These are phyloP conservation scores for Psittacus erithacus DNA, from an alignment of 2,113 vertebrate genomes.

Conservation along the genomic window DNA sequence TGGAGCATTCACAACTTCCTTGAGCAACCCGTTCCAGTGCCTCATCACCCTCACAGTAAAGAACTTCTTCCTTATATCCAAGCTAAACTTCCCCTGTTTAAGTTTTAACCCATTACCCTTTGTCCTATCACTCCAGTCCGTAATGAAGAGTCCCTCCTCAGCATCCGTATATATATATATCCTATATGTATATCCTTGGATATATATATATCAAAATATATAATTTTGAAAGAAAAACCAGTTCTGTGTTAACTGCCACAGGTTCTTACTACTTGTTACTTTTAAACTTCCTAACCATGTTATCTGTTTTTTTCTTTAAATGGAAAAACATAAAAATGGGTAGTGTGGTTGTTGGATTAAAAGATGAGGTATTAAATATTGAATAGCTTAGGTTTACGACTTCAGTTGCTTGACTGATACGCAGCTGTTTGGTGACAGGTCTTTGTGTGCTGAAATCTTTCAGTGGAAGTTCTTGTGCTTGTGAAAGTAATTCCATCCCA, in stretches of 20 bases:
- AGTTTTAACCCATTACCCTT: background rate
- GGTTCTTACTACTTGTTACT: background rate
- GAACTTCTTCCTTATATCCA: background rate
- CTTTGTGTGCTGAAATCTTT: slow-evolving; percentile 1
- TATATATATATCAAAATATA: background rate
- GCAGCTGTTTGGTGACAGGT: background rate
- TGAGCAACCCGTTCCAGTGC: background rate
- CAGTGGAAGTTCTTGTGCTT: background rate
- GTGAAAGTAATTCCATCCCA: slow-evolving; percentile 36
- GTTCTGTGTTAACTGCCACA: background rate
- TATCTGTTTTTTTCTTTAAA: background rate
- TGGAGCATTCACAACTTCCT: too few relatives aligned
- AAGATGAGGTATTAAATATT: background rate
- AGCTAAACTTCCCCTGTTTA: background rate
- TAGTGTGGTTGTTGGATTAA: background rate
- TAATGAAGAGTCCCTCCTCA: background rate
- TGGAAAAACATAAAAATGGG: background rate
- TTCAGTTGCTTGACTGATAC: background rate
- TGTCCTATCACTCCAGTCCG: background rate
- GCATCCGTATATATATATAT: background rate
- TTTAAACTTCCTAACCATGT: background rate
- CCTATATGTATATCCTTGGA: background rate
- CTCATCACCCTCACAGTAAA: background rate
- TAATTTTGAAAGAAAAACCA: background rate
- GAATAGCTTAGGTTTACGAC: background rate